Base-by-base conservation (phyloP, 2,888 invertebrate genomes). In the Melinopterus prodromus region DNA sequence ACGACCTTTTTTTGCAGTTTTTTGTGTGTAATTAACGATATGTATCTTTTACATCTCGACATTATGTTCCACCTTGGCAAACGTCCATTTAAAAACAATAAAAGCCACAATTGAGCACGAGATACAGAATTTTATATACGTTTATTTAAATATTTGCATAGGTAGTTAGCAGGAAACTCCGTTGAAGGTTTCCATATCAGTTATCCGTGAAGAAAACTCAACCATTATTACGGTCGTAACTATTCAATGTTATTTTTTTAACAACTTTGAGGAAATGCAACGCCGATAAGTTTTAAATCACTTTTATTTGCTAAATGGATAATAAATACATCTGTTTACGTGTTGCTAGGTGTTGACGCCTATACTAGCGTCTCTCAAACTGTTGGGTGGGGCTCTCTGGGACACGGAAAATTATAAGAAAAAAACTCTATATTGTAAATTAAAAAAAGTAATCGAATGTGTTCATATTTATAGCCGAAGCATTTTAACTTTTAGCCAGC, bases 191-290 rank as follows among this genome's bases (percentile, higher is more conserved):
- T 53, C 53, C 53, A 53, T 6, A 2, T 53, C 53, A 53, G 53
- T 53, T 53, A 53, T 53, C 1, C 53, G 12, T 12, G 53, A 53
- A 12, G 53, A 53, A 53, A 53, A 53, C 53, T 53, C 7, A 53
- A 12, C 53, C 53, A 53, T 53, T 53, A 53, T 9, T 53, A 12
- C 53, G 53, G 53, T 53, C 53, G 53, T 53, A 53, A 53, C 53
- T 53, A 53, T 53, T 53, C 53, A 53, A 53, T 53, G 53, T 12
- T 53, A 53, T 12, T 53, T 53, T n/a, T 53, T 53, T 53, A 53
- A 53, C 53, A 53, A 53, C 53, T 53, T 53, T 53, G 53, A 53
- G 53, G 53, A 53, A 53, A 53, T 53, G 53, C 53, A 53, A 53
- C 53, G 12, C 9, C 53, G 53, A 4, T 4, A 53, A 53, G 53